Evolutionary conservation across 1,140 invertebrate species (phyloP).

Genomic region (Trachymyrmex septentrionalis): DNA sequence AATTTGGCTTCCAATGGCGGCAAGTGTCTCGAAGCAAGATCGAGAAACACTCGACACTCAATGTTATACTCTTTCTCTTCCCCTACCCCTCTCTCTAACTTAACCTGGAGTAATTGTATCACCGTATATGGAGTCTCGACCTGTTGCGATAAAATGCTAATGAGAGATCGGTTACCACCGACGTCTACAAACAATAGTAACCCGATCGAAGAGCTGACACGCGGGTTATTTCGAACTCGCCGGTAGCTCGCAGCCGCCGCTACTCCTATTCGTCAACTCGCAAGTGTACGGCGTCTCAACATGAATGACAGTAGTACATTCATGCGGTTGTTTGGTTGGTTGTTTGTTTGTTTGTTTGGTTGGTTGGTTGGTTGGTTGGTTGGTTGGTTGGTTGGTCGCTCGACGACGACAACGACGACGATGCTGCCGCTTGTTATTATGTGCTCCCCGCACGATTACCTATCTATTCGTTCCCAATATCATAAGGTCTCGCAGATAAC

Average conservation of each 20-base stretch:
- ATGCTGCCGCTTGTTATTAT: slow-evolving; percentile 42
- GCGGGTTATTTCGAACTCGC: slow-evolving; percentile 56
- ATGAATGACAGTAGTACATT: slow-evolving; percentile 52
- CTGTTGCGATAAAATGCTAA: slow-evolving; percentile 58
- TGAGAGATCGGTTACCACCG: slow-evolving; percentile 44
- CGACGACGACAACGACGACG: slow-evolving; percentile 23
- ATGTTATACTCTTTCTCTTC: background rate
- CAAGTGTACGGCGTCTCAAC: slow-evolving; percentile 17
- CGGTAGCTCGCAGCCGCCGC: slow-evolving; percentile 1
- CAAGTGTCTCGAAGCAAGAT: background rate
- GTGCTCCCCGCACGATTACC: slow-evolving; percentile 73
- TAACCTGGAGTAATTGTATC: slow-evolving; percentile 5
- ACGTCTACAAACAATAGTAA: slow-evolving; percentile 41
- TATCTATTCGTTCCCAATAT: slow-evolving; percentile 76
- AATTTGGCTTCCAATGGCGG: background rate
- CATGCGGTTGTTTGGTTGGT: background rate
- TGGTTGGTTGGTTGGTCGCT: background rate
- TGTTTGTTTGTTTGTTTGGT: too few relatives aligned
- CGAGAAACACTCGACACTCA: background rate
- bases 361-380: too few relatives aligned
- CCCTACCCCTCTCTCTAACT: background rate
- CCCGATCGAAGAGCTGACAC: slow-evolving; percentile 34
- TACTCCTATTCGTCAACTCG: slow-evolving; percentile 32
- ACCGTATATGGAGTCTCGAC: slow-evolving; percentile 16
- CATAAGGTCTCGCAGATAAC: slow-evolving; percentile 81